These are phyloP conservation scores for Halictus ligatus DNA, from an alignment of 2,888 invertebrate genomes.

Conservation along the genomic window DNA sequence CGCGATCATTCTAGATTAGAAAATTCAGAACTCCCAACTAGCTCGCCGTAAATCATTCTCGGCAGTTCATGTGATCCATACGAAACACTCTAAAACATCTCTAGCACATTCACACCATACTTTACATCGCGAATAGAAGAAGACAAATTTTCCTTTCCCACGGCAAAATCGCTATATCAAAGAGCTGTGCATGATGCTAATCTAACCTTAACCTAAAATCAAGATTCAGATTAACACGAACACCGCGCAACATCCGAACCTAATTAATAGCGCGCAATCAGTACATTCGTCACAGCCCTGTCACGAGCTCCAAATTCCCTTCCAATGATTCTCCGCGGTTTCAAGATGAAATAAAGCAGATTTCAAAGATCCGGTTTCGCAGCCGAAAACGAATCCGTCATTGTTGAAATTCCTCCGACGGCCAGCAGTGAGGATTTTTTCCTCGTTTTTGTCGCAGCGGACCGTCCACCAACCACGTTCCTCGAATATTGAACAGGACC, in stretches of 20 bases:
- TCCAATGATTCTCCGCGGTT: conserved; percentile 7
- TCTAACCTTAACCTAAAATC: neutral
- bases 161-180: neutral
- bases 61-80: neutral
- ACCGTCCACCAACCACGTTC: conserved; percentile 10
- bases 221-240: conserved; percentile 15
- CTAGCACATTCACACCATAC: neutral
- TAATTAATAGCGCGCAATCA: conserved; percentile 55
- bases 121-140: neutral
- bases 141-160: neutral
- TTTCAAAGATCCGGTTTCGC: neutral
- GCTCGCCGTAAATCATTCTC: neutral
- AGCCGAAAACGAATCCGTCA: neutral
- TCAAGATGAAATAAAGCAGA: conserved; percentile 6
- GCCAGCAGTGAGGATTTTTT: conserved; percentile 9
- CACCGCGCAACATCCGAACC: conserved; percentile 23
- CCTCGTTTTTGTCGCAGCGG: neutral
- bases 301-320: conserved; percentile 51
- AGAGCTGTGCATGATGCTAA: neutral
- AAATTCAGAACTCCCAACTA: neutral
- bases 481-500: conserved; percentile 23
- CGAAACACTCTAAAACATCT: neutral
- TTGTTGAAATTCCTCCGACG: conserved; percentile 26
- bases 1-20: neutral
- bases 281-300: conserved; percentile 38